phyloP scores from a whole-genome alignment of 2,113 vertebrate genomes.

The Phyllostomus hastatus region DNA sequence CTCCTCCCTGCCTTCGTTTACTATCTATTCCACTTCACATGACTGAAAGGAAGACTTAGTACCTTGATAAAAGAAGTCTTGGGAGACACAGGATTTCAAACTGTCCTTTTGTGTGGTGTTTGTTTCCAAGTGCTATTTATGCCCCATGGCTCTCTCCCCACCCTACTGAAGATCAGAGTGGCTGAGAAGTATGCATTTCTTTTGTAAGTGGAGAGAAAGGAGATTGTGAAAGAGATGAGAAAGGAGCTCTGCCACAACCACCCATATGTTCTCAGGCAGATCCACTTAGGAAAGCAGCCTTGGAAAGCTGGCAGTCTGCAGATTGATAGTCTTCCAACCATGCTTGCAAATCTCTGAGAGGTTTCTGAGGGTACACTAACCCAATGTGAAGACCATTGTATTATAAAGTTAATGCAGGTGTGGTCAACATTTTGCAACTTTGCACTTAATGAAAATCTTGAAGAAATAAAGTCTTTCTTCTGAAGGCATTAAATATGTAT shows the following conservation, averaged over 20 bases:
- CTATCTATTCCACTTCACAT: too few relatives aligned
- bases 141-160: neutral
- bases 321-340: neutral
- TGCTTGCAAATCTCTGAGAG: neutral
- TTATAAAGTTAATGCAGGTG: neutral
- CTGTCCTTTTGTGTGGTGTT: neutral
- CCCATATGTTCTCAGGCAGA: neutral
- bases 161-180: neutral
- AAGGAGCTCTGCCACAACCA: neutral
- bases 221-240: neutral
- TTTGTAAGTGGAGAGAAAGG: neutral
- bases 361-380: neutral
- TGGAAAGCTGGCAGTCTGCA: neutral
- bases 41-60: neutral
- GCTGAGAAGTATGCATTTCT: neutral
- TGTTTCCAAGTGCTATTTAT: neutral
- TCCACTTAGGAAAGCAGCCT: neutral
- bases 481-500: neutral
- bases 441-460: neutral
- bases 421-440: neutral
- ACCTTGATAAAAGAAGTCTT: constrained; percentile 8
- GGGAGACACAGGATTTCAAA: neutral
- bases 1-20: too few relatives aligned
- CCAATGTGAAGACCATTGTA: neutral
- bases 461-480: neutral